phyloP scores from a whole-genome alignment of 1,140 invertebrate species.

The Elymnias hypermnestra region DNA sequence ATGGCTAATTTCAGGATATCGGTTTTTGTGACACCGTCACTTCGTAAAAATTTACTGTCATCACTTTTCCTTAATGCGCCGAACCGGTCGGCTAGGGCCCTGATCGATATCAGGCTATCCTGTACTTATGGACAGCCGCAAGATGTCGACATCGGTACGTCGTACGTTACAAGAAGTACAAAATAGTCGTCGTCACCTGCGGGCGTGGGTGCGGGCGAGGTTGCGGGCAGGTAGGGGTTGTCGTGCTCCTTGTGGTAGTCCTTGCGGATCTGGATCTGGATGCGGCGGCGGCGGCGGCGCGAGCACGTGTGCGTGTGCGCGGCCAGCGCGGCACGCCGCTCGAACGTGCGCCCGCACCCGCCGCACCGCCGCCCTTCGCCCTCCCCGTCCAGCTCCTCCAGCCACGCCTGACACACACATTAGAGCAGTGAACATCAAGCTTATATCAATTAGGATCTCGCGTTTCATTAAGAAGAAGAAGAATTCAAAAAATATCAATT shows the following conservation, averaged over 20 bases:
- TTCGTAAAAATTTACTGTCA: too few relatives aligned
- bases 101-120: too few relatives aligned
- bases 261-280: constrained; percentile 60
- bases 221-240: constrained; percentile 11
- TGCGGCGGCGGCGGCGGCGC: constrained; percentile 26
- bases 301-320: constrained; percentile 80
- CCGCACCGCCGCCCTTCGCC: constrained; percentile 78
- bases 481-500: too few relatives aligned
- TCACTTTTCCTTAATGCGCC: too few relatives aligned
- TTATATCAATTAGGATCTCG: too few relatives aligned
- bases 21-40: too few relatives aligned
- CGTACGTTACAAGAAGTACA: too few relatives aligned
- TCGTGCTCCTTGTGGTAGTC: constrained; percentile 50
- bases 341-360: constrained; percentile 82
- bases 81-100: too few relatives aligned
- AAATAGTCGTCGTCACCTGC: neutral
- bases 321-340: constrained; percentile 79
- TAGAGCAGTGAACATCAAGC: neutral
- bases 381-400: constrained; percentile 77
- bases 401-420: constrained; percentile 69
- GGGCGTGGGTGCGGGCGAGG: neutral
- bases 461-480: too few relatives aligned
- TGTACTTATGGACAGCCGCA: too few relatives aligned
- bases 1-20: too few relatives aligned
- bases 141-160: too few relatives aligned